These are phyloP conservation scores for Acanthaster planci DNA, from an alignment of 35 echinoderm and acorn worm species.

Conservation along the genomic window DNA sequence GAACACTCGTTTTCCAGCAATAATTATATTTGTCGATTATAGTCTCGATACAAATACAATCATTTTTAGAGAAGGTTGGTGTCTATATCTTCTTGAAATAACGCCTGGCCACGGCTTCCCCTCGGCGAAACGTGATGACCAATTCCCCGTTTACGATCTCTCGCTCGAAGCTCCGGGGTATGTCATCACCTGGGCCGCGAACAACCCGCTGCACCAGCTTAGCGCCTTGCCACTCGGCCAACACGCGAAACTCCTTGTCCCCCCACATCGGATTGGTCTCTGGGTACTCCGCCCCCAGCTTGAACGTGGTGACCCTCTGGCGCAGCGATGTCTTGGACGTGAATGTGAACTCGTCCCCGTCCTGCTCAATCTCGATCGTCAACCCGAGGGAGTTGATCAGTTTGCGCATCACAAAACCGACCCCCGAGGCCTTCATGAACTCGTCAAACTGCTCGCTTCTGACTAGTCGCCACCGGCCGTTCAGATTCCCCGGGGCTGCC, in stretches of 20 bases:
- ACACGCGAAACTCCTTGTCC: conserved; percentile 1
- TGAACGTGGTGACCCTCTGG: conserved; percentile 11
- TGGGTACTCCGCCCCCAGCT: conserved; percentile 45
- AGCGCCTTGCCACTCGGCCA: not conserved
- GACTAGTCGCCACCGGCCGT: conserved; percentile 67
- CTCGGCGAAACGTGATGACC: conserved; percentile 19
- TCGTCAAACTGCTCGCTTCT: conserved; percentile 68
- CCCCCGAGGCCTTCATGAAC: conserved; percentile 65
- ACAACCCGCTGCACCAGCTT: conserved; percentile 6
- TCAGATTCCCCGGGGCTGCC: conserved; percentile 13
- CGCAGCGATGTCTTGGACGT: conserved; percentile 26
- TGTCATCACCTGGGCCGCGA: not conserved
- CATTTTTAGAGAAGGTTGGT: too few species aligned
- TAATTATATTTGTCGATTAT: too few species aligned
- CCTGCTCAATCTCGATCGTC: conserved; percentile 46
- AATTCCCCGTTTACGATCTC: conserved; percentile 28
- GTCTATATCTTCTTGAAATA: conserved; percentile 24
- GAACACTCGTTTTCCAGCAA: too few species aligned
- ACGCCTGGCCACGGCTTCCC: not conserved
- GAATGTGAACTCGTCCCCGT: conserved; percentile 50
- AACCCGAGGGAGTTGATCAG: conserved; percentile 30
- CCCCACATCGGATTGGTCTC: conserved; percentile 55
- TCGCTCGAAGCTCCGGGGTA: not conserved
- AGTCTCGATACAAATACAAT: too few species aligned
- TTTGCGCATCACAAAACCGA: conserved; percentile 50